Evolutionary conservation across 92 coral and sea anemone genomes (phyloP).

Genomic region (Zoanthus solanderi): DNA sequence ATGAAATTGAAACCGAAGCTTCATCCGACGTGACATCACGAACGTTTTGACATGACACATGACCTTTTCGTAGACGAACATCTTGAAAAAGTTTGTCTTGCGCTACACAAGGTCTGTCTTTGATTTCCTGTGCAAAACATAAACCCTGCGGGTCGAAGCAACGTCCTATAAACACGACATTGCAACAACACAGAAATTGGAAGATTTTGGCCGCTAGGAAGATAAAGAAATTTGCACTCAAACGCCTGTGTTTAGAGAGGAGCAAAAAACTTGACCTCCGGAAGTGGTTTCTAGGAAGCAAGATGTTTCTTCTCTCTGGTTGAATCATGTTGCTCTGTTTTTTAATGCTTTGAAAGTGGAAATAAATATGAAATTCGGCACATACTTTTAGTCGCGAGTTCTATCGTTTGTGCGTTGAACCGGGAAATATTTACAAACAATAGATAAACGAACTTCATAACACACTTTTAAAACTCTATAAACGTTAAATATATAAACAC

Average conservation of each 20-base stretch:
- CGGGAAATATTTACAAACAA: background rate
- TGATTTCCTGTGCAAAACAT: constrained; percentile 26
- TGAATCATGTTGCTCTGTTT: constrained; percentile 21
- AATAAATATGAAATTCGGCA: constrained; percentile 12
- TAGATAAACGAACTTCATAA: background rate
- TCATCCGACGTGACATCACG: constrained; percentile 24
- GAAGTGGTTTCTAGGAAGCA: constrained; percentile 23
- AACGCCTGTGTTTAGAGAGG: constrained; percentile 23
- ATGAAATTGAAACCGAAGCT: constrained; percentile 18
- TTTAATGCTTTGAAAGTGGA: constrained; percentile 1
- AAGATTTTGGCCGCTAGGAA: background rate
- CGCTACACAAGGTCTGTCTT: constrained; percentile 11
- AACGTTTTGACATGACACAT: constrained; percentile 15
- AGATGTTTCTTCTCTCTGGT: constrained; percentile 5
- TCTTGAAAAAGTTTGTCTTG: background rate
- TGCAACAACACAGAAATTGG: background rate
- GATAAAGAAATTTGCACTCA: background rate
- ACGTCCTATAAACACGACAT: background rate
- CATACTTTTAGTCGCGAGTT: constrained; percentile 8
- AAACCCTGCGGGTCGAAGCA: background rate
- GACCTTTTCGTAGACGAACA: constrained; percentile 15
- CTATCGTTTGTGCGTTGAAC: background rate
- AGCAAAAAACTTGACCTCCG: constrained; percentile 36
- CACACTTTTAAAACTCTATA: constrained; percentile 7
- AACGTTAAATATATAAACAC: background rate